Base-by-base conservation (phyloP, 2,113 vertebrate species). In the Anolis carolinensis region DNA sequence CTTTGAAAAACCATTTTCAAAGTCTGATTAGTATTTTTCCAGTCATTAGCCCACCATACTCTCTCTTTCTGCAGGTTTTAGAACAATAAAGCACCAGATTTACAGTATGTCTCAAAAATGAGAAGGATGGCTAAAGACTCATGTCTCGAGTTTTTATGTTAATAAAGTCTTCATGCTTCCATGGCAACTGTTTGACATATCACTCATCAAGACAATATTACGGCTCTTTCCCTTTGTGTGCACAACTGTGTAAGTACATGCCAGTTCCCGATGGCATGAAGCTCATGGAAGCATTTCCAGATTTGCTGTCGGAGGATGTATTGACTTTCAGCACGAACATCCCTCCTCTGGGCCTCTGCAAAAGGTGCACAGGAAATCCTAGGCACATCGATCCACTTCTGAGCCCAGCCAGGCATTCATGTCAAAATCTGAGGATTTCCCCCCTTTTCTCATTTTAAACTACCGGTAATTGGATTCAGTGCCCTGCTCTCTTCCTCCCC, bases 121-220 rank as follows among this genome's bases (percentile, higher is more conserved):
- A 78, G 50, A 67, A 79, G 48, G 27, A 55, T 39, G 44, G 71
- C 21, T 76, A 73, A 50, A 39, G 30, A 7, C 16, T 76, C 44
- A 50, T 55, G 44, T 0, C 87, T 52, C 81, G 76, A 74, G 21
- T 13, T 65, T 48, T n/a, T 39, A 85, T 75, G 59, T 72, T 82
- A 88, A 86, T 21, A 80, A 81, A 82, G 89, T 75, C 87, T 81
- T 39, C 39, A 68, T 76, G 87, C 87, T 93, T 80, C 89, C 55
- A 73, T 85, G 92, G 85, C 25, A 92, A 94, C 16, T 0, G 73
- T 72, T 67, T 86, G 70, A 62, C 79, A 72, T 20, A 79, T 74
- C 0, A 0, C 68, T 81, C 82, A 87, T 67, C 82, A 88, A 9
- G 27, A 81, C 63, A 85, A 73, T 21, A 82, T 52, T 78, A 75